These are phyloP conservation scores for Macropodus opercularis DNA, from an alignment of 2,797 vertebrate species.

Conservation along the genomic window DNA sequence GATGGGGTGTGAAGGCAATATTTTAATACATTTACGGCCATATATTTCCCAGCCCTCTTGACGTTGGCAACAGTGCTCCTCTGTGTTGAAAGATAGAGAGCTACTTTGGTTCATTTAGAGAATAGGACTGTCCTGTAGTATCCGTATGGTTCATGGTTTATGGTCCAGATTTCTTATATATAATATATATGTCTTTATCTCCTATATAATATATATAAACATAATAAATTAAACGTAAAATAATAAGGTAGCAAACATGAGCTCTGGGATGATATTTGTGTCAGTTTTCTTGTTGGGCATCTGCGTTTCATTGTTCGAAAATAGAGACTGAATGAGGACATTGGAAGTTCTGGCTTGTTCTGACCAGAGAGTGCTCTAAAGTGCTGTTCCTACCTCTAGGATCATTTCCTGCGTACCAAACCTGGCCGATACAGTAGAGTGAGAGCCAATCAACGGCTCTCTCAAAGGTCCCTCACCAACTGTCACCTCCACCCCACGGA, in stretches of 20 bases:
- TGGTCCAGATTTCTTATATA: too few relatives aligned
- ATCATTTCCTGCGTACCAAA: conserved; percentile 7
- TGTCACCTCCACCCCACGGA: conserved; percentile 64
- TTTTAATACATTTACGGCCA: conserved; percentile 85
- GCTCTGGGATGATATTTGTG: too few relatives aligned
- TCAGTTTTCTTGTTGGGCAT: too few relatives aligned
- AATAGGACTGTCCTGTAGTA: conserved; percentile 7
- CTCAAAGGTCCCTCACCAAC: conserved; percentile 73
- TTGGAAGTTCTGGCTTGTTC: too few relatives aligned
- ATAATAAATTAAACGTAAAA: too few relatives aligned
- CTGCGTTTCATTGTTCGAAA: too few relatives aligned
- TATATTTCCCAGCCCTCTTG: conserved; percentile 46
- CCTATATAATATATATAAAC: too few relatives aligned
- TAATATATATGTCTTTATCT: too few relatives aligned
- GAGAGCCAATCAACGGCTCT: conserved; percentile 30
- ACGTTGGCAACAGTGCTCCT: conserved; percentile 38
- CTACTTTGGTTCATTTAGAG: conserved; percentile 45
- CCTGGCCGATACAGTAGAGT: conserved; percentile 25
- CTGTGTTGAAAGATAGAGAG: conserved; percentile 34
- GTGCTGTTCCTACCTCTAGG: conserved; percentile 39
- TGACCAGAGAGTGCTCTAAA: conserved; percentile 19
- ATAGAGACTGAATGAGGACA: too few relatives aligned
- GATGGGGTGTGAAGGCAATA: conserved; percentile 92
- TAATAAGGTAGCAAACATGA: too few relatives aligned
- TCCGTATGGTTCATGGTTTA: conserved; percentile 13